Conservation (phyloP, 2,888 invertebrate genomes). For the Brachypterus glaber region DNA sequence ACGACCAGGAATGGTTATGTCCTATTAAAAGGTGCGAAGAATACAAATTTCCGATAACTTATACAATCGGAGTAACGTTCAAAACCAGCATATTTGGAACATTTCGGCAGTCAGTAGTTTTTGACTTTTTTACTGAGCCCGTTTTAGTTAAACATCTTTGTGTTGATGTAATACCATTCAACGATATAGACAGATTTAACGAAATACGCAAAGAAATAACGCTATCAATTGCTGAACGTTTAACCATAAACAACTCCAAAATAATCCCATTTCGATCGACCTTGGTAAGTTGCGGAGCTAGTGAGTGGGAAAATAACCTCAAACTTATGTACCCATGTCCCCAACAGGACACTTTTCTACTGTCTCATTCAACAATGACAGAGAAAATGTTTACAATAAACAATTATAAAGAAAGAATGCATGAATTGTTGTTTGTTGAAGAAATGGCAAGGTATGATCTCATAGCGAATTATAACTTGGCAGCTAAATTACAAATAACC, state of each 20-base stretch:
- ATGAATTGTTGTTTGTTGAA: conserved; percentile 65
- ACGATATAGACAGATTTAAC: conserved; percentile 54
- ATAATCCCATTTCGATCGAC: conserved; percentile 33
- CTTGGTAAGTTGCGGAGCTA: conserved; percentile 23
- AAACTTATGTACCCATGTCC: conserved; percentile 57
- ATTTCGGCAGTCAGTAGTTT: conserved; percentile 67
- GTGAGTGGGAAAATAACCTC: conserved; percentile 45
- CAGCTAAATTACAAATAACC: conserved; percentile 53
- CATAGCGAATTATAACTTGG: conserved; percentile 61
- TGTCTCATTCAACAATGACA: conserved; percentile 58
- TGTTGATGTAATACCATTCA: conserved; percentile 64
- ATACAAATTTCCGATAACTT: conserved; percentile 21
- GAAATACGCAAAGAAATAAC: conserved; percentile 52
- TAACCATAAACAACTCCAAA: conserved; percentile 45
- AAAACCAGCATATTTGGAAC: conserved; percentile 64
- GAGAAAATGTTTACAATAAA: conserved; percentile 53
- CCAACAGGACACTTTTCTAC: conserved; percentile 52
- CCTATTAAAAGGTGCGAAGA: conserved; percentile 23
- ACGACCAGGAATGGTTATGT: conserved; percentile 48
- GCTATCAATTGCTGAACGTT: conserved; percentile 49
- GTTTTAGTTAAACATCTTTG: conserved; percentile 58
- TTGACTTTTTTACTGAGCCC: conserved; percentile 61
- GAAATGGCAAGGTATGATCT: conserved; percentile 62
- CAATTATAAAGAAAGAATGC: conserved; percentile 65
- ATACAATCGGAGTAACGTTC: conserved; percentile 27